Evolutionary conservation across 1,140 invertebrate species (phyloP).

Genomic region (Holotrichia oblita): DNA sequence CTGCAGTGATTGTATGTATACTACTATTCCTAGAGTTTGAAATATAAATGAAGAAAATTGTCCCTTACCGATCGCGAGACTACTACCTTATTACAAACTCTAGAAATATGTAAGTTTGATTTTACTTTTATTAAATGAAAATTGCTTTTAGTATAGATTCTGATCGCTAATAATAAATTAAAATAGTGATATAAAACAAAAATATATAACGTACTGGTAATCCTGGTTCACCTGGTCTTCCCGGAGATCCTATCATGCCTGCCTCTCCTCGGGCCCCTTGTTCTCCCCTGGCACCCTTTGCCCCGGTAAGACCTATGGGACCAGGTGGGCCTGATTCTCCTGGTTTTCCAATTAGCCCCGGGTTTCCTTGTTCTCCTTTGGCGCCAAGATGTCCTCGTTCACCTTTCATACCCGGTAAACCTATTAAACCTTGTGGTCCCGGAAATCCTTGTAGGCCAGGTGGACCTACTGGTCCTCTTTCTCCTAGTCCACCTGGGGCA

Average conservation of each 20-base stretch:
- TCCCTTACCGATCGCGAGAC: too few species aligned
- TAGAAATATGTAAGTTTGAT: too few species aligned
- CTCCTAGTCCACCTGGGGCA: slow-evolving; percentile 73
- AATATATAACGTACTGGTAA: slow-evolving; percentile 66
- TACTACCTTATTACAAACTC: too few species aligned
- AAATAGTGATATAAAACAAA: too few species aligned
- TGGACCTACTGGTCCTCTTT: slow-evolving; percentile 69
- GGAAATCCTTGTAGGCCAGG: slow-evolving; percentile 73
- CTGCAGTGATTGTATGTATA: too few species aligned
- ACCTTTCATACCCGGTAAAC: slow-evolving; percentile 77
- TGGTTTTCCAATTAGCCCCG: slow-evolving; percentile 62
- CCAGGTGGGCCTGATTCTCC: slow-evolving; percentile 72
- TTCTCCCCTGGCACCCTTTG: slow-evolving; percentile 80
- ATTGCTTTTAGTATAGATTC: too few species aligned
- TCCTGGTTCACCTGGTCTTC: slow-evolving; percentile 76
- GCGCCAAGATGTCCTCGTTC: slow-evolving; percentile 73
- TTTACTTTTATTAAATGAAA: too few species aligned
- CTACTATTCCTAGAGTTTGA: too few species aligned
- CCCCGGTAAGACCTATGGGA: slow-evolving; percentile 72
- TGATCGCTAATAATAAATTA: too few species aligned
- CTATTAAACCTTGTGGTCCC: slow-evolving; percentile 72
- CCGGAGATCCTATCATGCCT: slow-evolving; percentile 77
- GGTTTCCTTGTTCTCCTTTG: slow-evolving; percentile 78
- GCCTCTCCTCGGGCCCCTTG: slow-evolving; percentile 77
- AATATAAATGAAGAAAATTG: too few species aligned